Percentiles rank a stretch among this genome's conserved stretches.
Conservation (phyloP, 2,888 invertebrate genomes). For the Dicranocentrus wangi region DNA sequence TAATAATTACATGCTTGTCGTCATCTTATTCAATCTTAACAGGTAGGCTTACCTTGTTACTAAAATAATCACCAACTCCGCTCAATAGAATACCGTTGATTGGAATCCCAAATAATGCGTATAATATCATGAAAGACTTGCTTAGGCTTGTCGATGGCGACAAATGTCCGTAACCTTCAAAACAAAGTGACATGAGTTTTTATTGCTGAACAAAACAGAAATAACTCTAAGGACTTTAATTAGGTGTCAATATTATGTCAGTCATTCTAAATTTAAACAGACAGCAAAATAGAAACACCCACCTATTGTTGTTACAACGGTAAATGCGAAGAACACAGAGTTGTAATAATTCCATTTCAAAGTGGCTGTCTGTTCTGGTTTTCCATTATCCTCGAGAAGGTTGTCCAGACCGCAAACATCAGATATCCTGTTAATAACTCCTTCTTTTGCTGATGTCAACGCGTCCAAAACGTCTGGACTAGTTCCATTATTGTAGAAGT, state of each 20-base stretch:
- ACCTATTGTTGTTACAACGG: slow-evolving; percentile 93
- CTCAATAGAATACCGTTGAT: slow-evolving; percentile 85
- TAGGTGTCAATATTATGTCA: no score
- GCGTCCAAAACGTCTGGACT: slow-evolving; percentile 70
- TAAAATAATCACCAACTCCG: slow-evolving; percentile 89
- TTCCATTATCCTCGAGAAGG: slow-evolving; percentile 53
- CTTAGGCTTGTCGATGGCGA: slow-evolving; percentile 87
- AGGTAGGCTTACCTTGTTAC: slow-evolving; percentile 80
- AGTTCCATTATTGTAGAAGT: slow-evolving; percentile 71
- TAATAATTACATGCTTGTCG: no score
- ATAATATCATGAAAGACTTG: slow-evolving; percentile 89
- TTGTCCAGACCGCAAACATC: slow-evolving; percentile 67
- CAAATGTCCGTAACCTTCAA: slow-evolving; percentile 90
- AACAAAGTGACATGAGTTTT: slow-evolving; percentile 62
- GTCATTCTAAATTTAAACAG: no score
- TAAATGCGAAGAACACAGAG: slow-evolving; percentile 92
- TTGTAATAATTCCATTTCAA: slow-evolving; percentile 92
- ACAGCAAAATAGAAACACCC: no score
- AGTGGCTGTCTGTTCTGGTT: slow-evolving; percentile 10
- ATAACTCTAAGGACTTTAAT: no score
- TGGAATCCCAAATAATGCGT: slow-evolving; percentile 89
- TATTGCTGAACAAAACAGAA: no score
- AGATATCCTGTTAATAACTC: slow-evolving; percentile 70
- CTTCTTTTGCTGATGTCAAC: slow-evolving; percentile 69
- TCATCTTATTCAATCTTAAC: no score